These are phyloP conservation scores for Drosophila colorata DNA, from an alignment of 2,888 invertebrate species.

Conservation along the genomic window DNA sequence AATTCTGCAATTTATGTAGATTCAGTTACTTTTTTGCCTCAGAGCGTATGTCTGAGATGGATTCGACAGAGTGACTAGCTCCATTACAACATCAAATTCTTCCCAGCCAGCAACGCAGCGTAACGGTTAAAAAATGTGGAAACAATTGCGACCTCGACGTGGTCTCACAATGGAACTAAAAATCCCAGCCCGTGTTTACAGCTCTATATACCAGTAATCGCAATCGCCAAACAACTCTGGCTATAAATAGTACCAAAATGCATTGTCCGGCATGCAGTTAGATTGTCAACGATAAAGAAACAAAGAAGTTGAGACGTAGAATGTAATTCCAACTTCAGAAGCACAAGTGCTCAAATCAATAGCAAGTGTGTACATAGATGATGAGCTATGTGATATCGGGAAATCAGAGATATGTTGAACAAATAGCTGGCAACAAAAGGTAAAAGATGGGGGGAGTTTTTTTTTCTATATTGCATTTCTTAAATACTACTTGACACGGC, in stretches of 20 bases:
- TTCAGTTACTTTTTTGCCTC: slow-evolving; percentile 19
- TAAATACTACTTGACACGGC: background rate
- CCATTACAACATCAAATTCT: slow-evolving; percentile 14
- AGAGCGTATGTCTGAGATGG: slow-evolving; percentile 9
- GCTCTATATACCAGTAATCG: slow-evolving; percentile 6
- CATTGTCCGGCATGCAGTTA: slow-evolving; percentile 15
- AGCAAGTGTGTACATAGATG: slow-evolving; percentile 10
- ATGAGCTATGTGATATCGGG: slow-evolving; percentile 9
- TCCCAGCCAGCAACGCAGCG: slow-evolving; percentile 41
- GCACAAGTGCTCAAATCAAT: slow-evolving; percentile 14
- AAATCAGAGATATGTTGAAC: slow-evolving; percentile 3
- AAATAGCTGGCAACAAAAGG: slow-evolving; percentile 16
- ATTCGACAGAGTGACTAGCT: slow-evolving; percentile 31
- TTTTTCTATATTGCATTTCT: slow-evolving; percentile 3
- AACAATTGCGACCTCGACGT: slow-evolving; percentile 51
- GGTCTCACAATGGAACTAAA: slow-evolving; percentile 25
- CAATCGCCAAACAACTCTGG: slow-evolving; percentile 3
- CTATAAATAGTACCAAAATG: slow-evolving; percentile 11
- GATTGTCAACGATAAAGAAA: slow-evolving; percentile 7
- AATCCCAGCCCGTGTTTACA: background rate
- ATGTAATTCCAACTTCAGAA: slow-evolving; percentile 16
- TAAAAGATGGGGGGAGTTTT: slow-evolving; percentile 22
- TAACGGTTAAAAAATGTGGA: slow-evolving; percentile 56
- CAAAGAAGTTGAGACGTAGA: slow-evolving; percentile 22
- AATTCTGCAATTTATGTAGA: slow-evolving; percentile 24